Evolutionary conservation across 30 jellyfish, hydroid and myxozoan species (phyloP).

Genomic region (Aurelia sp.): DNA sequence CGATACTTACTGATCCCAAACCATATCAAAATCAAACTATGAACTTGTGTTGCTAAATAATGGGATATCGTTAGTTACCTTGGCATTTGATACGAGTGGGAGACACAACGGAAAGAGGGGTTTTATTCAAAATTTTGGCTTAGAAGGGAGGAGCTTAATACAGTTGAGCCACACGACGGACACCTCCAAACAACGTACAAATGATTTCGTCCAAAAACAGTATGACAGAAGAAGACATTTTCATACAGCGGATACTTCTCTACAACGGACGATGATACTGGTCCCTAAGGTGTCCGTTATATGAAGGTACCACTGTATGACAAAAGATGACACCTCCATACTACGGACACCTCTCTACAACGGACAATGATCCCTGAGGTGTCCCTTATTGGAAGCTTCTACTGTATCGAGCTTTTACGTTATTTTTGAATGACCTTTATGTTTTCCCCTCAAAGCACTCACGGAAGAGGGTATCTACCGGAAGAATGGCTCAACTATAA

Average conservation of each 20-base stretch:
- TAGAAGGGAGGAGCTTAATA: too few relatives aligned
- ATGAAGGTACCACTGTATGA: neutral
- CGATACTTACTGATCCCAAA: too few relatives aligned
- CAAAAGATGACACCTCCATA: neutral
- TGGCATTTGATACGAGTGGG: too few relatives aligned
- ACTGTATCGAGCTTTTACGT: neutral
- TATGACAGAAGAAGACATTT: neutral
- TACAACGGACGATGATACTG: neutral
- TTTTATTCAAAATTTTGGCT: too few relatives aligned
- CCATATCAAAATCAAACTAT: too few relatives aligned
- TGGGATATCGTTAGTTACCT: too few relatives aligned
- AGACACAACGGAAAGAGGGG: too few relatives aligned
- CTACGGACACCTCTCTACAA: neutral
- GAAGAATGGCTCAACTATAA: conserved; percentile 58
- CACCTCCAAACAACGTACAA: too few relatives aligned
- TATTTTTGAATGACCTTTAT: neutral
- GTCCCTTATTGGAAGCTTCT: neutral
- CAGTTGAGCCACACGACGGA: too few relatives aligned
- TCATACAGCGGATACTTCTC: neutral
- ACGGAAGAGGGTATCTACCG: conserved; percentile 78
- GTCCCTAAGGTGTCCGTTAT: neutral
- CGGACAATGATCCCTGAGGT: neutral
- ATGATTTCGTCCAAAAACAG: too few relatives aligned
- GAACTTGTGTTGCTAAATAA: too few relatives aligned
- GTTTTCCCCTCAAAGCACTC: conserved; percentile 41